These are phyloP conservation scores for Saiga tatarica DNA, from an alignment of 2,113 vertebrate genomes.

Conservation along the genomic window DNA sequence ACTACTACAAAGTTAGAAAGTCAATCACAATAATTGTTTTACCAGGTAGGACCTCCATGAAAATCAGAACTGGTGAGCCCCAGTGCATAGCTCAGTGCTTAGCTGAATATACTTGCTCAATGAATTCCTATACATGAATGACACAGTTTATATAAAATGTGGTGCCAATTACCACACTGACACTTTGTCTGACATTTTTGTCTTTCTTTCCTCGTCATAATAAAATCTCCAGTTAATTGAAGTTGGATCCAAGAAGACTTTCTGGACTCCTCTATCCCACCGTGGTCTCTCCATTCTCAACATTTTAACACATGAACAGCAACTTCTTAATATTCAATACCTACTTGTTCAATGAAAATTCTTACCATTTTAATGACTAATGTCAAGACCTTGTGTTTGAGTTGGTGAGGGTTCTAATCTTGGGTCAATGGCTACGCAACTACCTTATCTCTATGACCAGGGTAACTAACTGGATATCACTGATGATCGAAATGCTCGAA, in stretches of 20 bases:
- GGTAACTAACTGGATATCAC: neutral
- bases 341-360: neutral
- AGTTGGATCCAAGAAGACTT: neutral
- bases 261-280: neutral
- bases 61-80: neutral
- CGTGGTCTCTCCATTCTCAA: neutral
- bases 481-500: neutral
- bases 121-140: neutral
- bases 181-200: neutral
- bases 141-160: neutral
- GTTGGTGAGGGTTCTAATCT: neutral
- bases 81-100: neutral
- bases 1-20: neutral
- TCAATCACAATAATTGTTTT: neutral
- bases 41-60: neutral
- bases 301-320: neutral
- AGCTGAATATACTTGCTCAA: neutral
- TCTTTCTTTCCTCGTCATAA: neutral
- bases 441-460: neutral
- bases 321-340: neutral
- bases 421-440: neutral
- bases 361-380: neutral
- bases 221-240: neutral
- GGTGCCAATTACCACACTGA: too few relatives aligned
- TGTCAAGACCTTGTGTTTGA: neutral